Conservation (phyloP, 2,888 invertebrate species). For the Leistus spinibarbis region DNA sequence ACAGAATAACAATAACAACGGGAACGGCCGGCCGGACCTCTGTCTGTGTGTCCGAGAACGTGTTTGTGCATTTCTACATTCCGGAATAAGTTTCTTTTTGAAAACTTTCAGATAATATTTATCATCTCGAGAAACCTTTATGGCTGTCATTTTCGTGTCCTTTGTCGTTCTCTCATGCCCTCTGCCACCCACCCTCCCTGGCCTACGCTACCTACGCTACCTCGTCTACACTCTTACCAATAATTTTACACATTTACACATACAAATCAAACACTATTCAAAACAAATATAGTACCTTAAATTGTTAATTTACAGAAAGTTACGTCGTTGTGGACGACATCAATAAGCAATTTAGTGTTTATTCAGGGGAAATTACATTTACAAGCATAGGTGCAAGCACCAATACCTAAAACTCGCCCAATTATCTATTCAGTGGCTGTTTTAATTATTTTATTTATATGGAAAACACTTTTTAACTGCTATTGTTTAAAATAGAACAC, state of each 20-base stretch:
- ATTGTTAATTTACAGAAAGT: too few species aligned
- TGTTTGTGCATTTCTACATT: conserved; percentile 54
- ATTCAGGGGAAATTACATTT: too few species aligned
- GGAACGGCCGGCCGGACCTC: conserved; percentile 23
- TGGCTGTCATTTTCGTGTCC: conserved; percentile 39
- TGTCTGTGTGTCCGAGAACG: conserved; percentile 43
- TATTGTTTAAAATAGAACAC: too few species aligned
- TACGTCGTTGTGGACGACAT: too few species aligned
- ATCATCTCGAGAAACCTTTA: conserved; percentile 46
- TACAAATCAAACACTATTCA: not conserved
- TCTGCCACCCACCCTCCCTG: not conserved
- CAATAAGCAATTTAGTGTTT: too few species aligned
- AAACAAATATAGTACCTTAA: too few species aligned
- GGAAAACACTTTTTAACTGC: too few species aligned
- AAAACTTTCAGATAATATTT: conserved; percentile 55
- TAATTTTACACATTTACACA: not conserved
- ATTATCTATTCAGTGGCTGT: too few species aligned
- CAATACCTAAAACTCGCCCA: too few species aligned
- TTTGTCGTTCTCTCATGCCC: conserved; percentile 23
- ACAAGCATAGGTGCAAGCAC: too few species aligned
- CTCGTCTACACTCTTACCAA: not conserved
- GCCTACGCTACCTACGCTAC: conserved; percentile 4
- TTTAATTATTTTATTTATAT: too few species aligned
- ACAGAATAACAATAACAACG: conserved; percentile 36
- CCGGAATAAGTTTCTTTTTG: conserved; percentile 48